These are phyloP conservation scores for Drosophila equinoxialis DNA, from an alignment of 1,140 invertebrate genomes.

Conservation along the genomic window DNA sequence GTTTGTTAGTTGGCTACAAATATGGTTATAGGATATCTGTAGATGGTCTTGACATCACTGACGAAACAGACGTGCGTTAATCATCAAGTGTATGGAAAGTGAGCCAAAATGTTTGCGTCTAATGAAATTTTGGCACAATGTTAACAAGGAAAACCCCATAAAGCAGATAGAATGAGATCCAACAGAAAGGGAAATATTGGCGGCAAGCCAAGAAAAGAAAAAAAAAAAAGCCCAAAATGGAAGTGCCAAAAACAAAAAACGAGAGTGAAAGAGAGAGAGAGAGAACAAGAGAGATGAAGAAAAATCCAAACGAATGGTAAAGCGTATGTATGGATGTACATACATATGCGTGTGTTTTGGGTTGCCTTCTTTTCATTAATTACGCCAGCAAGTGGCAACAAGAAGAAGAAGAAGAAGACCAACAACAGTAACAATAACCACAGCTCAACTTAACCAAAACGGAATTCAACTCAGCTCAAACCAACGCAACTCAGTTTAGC, in stretches of 20 bases:
- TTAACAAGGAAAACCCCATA: conserved; percentile 18
- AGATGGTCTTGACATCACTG: neutral
- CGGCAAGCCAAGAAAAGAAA: neutral
- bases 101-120: conserved; percentile 26
- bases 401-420: neutral
- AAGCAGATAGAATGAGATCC: conserved; percentile 4
- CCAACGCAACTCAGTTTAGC: conserved; percentile 17
- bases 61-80: conserved; percentile 13
- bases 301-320: conserved; percentile 35
- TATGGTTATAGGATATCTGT: neutral
- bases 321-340: conserved; percentile 13
- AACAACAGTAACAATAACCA: conserved; percentile 13
- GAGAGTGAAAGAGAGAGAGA: neutral
- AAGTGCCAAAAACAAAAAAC: neutral
- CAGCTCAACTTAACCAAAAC: conserved; percentile 13
- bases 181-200: neutral
- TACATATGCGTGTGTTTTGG: conserved; percentile 18
- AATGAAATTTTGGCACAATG: conserved; percentile 69
- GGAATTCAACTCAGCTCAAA: conserved; percentile 7
- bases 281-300: conserved; percentile 1
- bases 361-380: conserved; percentile 64
- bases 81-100: neutral
- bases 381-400: conserved; percentile 51
- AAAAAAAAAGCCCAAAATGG: conserved; percentile 15
- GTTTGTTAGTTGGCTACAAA: neutral